These are phyloP conservation scores for Rhynchotus rufescens DNA, from an alignment of 2,797 vertebrate genomes.

Conservation along the genomic window DNA sequence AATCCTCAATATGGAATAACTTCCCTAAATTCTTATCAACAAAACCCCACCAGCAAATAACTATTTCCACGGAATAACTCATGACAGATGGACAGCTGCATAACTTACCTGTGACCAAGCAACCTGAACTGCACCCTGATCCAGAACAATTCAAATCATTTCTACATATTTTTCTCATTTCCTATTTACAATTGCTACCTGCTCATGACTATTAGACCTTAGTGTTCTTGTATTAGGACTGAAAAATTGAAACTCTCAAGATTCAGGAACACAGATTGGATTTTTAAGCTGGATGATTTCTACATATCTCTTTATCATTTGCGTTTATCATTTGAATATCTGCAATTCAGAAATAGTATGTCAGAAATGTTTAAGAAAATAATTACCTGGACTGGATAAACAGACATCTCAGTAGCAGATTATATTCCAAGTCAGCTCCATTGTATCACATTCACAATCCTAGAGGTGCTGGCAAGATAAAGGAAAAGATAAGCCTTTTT, in stretches of 20 bases:
- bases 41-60: background rate
- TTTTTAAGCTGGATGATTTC: background rate
- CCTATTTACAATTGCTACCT: background rate
- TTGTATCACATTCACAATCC: background rate
- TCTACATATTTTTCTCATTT: constrained; percentile 17
- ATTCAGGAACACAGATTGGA: constrained; percentile 23
- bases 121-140: background rate
- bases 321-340: background rate
- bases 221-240: background rate
- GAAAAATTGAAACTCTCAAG: constrained; percentile 29
- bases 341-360: constrained; percentile 29
- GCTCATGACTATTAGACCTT: background rate
- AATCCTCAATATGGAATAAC: background rate
- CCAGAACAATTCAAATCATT: background rate
- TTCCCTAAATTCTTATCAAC: background rate
- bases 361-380: constrained; percentile 45
- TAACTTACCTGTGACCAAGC: background rate
- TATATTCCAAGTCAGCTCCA: constrained; percentile 21
- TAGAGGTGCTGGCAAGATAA: background rate
- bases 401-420: background rate
- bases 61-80: background rate
- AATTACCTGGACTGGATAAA: constrained; percentile 34
- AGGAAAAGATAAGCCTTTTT: background rate
- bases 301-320: constrained; percentile 33
- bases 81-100: background rate